Base-by-base conservation (phyloP, 2,888 invertebrate species). In the Harpalus rufipes region DNA sequence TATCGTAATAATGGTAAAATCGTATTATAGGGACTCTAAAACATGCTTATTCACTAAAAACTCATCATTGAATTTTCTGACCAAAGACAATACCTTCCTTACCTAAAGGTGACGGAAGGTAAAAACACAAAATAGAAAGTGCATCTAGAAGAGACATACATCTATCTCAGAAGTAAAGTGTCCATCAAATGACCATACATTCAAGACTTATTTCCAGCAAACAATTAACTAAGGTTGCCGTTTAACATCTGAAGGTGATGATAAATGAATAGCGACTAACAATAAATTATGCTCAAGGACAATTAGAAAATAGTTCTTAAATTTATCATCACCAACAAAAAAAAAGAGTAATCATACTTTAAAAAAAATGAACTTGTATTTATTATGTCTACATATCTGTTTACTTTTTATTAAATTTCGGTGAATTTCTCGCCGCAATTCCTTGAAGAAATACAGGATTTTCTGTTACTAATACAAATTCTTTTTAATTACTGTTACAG, bases 241-340 rank as follows among this genome's bases (percentile, higher is more conserved):
- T 12, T 12, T 51, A 51, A 12, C 44, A 51, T 12, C 44, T 12
- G 44, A 51, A 63, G 63, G 63, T 63, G 63, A 63, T 63, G 63
- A 63, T 63, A 63, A 63, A 63, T 63, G 63, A 63, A 8, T 12
- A 63, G 18, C 63, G 12, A 25, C 21, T 10, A 25, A 63, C 63
- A 21, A 63, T 63, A 63, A 63, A 63, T 63, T 63, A 63, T 63
- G 12, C 63, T 21, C 25, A 63, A 63, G 63, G 63, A 63, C 63
- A 51, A 51, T 12, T 51, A 51, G 44, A 51, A 51, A 51, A 51
- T 51, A 51, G 44, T 51, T 51, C 12, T 51, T 51, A 51, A 51
- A 51, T 51, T 7, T 51, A 51, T 51, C 44, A 51, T 12, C 44
- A 51, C 5, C 2, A 51, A 44, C 44, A 10, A 7, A 7, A 51